Conservation (phyloP, 2,113 vertebrate genomes). For the Calonectris borealis region DNA sequence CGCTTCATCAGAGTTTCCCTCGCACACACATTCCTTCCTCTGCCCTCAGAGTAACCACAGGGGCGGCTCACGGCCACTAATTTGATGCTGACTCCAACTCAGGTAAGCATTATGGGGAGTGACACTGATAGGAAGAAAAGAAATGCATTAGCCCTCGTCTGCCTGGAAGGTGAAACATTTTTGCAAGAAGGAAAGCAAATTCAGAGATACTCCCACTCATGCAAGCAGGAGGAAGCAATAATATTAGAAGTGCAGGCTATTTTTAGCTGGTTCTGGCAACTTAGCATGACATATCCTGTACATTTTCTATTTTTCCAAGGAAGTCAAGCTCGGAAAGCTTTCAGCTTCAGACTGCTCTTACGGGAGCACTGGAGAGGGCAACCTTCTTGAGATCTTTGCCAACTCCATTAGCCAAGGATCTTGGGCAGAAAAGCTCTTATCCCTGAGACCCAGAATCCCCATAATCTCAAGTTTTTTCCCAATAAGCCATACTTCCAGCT, state of each 20-base stretch:
- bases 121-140: not conserved
- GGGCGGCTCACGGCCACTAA: not conserved
- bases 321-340: not conserved
- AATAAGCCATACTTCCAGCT: not conserved
- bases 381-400: not conserved
- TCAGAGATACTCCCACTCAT: not conserved
- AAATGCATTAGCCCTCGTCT: accelerated
- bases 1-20: not conserved
- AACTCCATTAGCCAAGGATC: not conserved
- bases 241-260: not conserved
- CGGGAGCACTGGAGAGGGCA: not conserved
- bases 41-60: not conserved
- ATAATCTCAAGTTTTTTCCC: not conserved
- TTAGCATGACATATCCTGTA: accelerated
- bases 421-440: not conserved
- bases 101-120: accelerated
- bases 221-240: not conserved
- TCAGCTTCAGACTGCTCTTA: not conserved
- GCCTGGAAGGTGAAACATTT: not conserved
- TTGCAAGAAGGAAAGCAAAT: not conserved
- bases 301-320: not conserved
- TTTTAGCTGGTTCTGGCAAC: not conserved
- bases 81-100: not conserved
- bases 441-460: not conserved
- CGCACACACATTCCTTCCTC: not conserved